Percentiles rank a stretch among this genome's conserved stretches.
Conservation (phyloP, 2,113 vertebrate genomes). For the Scolopax mira region DNA sequence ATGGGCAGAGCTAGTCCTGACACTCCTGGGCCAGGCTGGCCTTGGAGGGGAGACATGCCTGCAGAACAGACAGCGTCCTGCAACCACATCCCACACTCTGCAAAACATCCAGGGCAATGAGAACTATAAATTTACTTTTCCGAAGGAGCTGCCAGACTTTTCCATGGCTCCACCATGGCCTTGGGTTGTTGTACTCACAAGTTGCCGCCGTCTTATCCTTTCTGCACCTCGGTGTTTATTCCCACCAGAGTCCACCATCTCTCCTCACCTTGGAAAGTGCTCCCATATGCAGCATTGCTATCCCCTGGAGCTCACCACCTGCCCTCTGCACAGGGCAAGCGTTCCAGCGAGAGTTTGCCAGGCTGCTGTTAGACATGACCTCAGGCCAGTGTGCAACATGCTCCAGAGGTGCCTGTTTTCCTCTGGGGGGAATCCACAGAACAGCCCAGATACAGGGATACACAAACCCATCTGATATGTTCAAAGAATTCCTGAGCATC, state of each 20-base stretch:
- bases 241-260: neutral
- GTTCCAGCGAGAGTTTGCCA: neutral
- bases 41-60: fast-evolving
- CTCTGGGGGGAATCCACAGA: neutral
- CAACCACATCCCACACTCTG: neutral
- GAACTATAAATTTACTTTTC: neutral
- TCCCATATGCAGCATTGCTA: neutral
- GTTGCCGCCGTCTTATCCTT: neutral
- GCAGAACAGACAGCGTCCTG: neutral
- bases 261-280: neutral
- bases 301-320: fast-evolving
- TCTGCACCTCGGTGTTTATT: neutral
- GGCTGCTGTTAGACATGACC: constrained; percentile 37
- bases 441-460: neutral
- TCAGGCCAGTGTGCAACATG: constrained; percentile 4
- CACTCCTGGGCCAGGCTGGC: neutral
- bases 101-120: neutral
- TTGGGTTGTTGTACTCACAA: neutral
- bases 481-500: constrained; percentile 62
- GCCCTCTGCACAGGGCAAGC: neutral
- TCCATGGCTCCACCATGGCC: neutral
- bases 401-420: constrained; percentile 47
- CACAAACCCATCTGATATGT: constrained; percentile 9
- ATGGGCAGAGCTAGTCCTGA: neutral
- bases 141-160: neutral